Evolutionary conservation across 64 coral and sea anemone species (phyloP).

Genomic region (Pocillopora verrucosa): DNA sequence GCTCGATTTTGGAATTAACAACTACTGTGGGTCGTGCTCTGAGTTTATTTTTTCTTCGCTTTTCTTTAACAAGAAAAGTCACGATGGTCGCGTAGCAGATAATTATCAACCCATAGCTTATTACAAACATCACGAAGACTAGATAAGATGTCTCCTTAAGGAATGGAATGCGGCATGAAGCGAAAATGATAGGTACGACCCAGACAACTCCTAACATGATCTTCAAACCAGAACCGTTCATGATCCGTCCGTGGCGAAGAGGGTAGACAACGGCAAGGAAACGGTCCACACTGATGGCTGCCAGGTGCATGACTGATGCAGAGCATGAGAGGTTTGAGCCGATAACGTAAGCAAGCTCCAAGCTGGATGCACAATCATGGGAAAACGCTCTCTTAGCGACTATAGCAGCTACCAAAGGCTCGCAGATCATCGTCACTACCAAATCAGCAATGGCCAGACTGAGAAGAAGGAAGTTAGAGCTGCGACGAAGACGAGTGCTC

Average conservation of each 20-base stretch:
- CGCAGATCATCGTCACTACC: constrained; percentile 24
- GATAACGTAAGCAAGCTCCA: constrained; percentile 35
- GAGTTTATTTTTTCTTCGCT: constrained; percentile 17
- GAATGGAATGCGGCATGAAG: constrained; percentile 21
- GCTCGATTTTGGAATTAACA: neutral
- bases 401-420: constrained; percentile 10
- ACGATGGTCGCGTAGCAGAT: constrained; percentile 27
- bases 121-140: neutral
- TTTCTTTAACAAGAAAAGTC: neutral
- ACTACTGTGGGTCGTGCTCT: neutral
- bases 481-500: constrained; percentile 26
- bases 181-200: constrained; percentile 12
- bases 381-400: neutral
- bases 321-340: constrained; percentile 31
- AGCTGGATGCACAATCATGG: constrained; percentile 7
- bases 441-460: constrained; percentile 50
- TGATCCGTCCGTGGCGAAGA: constrained; percentile 2
- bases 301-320: constrained; percentile 30
- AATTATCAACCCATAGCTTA: constrained; percentile 24
- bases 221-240: constrained; percentile 36
- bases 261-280: constrained; percentile 8
- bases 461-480: constrained; percentile 48
- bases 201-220: constrained; percentile 17
- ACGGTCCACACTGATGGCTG: constrained; percentile 40
- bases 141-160: neutral